Conservation (phyloP, 1,140 invertebrate species). For the Drosophila saltans region DNA sequence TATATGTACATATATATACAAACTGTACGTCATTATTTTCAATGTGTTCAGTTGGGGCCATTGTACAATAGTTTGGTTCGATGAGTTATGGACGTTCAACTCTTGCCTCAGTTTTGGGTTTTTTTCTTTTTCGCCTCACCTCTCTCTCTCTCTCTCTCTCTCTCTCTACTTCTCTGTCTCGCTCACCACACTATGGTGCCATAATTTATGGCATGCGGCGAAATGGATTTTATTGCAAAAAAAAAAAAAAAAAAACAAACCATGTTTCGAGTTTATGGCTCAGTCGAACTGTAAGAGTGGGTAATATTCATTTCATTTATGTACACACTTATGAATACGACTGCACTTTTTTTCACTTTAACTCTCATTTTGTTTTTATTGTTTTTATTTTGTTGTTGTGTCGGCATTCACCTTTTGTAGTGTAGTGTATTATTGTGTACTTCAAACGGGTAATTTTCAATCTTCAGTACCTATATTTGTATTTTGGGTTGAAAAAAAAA, state of each 20-base stretch:
- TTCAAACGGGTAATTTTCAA: constrained; percentile 45
- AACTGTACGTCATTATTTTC: constrained; percentile 71
- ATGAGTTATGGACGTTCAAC: constrained; percentile 73
- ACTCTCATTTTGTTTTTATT: neutral
- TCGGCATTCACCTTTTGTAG: constrained; percentile 29
- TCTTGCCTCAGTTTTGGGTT: constrained; percentile 59
- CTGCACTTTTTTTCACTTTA: constrained; percentile 4
- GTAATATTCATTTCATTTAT: constrained; percentile 80
- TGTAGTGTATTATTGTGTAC: neutral
- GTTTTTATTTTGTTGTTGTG: constrained; percentile 13
- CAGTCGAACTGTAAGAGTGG: constrained; percentile 65
- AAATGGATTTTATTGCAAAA: constrained; percentile 82
- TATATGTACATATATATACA: constrained; percentile 24
- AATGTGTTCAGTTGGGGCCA: constrained; percentile 37
- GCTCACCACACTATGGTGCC: constrained; percentile 30
- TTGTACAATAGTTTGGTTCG: constrained; percentile 55
- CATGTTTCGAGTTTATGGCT: constrained; percentile 78
- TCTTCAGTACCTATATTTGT: constrained; percentile 31
- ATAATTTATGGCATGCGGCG: constrained; percentile 82
- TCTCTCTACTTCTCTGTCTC: constrained; percentile 4
- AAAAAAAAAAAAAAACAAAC: constrained; percentile 49
- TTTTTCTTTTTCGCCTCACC: constrained; percentile 27
- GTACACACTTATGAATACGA: constrained; percentile 54
- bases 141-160: neutral
- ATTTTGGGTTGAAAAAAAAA: constrained; percentile 16